These are phyloP conservation scores for Fistularia commersonii DNA, from an alignment of 2,797 vertebrate genomes.

Conservation along the genomic window DNA sequence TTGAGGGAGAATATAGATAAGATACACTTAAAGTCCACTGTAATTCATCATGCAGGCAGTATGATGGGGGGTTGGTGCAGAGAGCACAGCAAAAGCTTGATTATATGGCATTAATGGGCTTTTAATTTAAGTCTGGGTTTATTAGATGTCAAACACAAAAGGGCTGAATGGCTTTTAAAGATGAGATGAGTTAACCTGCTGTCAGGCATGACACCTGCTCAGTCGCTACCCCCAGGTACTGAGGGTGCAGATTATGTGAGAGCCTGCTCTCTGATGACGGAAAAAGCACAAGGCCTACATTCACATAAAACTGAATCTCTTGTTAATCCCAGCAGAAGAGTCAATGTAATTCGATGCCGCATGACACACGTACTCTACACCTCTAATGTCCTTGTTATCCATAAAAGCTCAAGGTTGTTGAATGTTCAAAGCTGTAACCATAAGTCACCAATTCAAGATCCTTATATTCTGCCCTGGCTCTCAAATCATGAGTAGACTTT, in stretches of 20 bases:
- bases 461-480: constrained; percentile 4
- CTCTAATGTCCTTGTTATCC: constrained; percentile 27
- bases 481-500: constrained; percentile 25
- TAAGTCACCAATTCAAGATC: constrained; percentile 1
- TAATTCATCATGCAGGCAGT: constrained; percentile 53
- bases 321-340: constrained; percentile 26
- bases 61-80: constrained; percentile 23
- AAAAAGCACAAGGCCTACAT: constrained; percentile 33
- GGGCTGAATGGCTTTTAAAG: constrained; percentile 59
- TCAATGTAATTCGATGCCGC: not conserved
- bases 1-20: constrained; percentile 22
- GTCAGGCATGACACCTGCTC: constrained; percentile 48
- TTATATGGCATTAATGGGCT: constrained; percentile 72
- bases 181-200: constrained; percentile 59
- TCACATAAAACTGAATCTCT: constrained; percentile 9
- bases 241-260: constrained; percentile 25
- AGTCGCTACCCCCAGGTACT: constrained; percentile 20
- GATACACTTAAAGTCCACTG: constrained; percentile 30
- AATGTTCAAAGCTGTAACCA: constrained; percentile 12
- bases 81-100: constrained; percentile 39
- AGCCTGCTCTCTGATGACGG: constrained; percentile 33
- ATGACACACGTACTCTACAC: not conserved
- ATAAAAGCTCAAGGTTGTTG: constrained; percentile 19
- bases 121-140: constrained; percentile 70
- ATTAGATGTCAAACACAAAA: constrained; percentile 70